Evolutionary conservation across 2,888 invertebrate species (phyloP).

Genomic region (Syritta pipiens): DNA sequence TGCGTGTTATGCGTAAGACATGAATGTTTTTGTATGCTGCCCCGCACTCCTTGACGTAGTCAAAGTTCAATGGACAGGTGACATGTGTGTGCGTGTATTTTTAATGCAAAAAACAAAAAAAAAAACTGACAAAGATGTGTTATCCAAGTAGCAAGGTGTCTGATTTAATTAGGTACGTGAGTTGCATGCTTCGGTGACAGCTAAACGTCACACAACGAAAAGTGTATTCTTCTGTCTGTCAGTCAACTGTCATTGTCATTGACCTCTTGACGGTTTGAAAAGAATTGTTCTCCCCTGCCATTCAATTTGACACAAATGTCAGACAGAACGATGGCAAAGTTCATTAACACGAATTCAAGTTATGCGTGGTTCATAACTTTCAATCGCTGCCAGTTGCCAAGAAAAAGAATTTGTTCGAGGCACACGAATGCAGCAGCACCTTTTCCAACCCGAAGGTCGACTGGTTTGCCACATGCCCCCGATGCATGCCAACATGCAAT

Average conservation of each 20-base stretch:
- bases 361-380: conserved; percentile 28
- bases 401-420: conserved; percentile 13
- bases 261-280: too few species aligned
- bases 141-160: too few species aligned
- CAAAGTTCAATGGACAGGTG: conserved; percentile 48
- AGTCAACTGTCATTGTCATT: not conserved
- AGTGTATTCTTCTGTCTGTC: too few species aligned
- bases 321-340: conserved; percentile 32
- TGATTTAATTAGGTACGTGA: conserved; percentile 35
- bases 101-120: not conserved
- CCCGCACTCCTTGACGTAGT: not conserved
- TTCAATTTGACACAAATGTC: conserved; percentile 23
- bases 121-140: too few species aligned
- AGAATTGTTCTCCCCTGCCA: too few species aligned
- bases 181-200: conserved; percentile 25
- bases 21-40: not conserved
- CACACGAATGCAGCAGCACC: not conserved
- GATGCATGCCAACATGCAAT: conserved; percentile 44
- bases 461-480: conserved; percentile 49
- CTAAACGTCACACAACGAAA: too few species aligned
- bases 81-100: conserved; percentile 13
- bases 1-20: not conserved
- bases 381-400: conserved; percentile 33
- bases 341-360: conserved; percentile 39
- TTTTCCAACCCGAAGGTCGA: conserved; percentile 53